These are phyloP conservation scores for Paedocypris sp. DNA, from an alignment of 2,113 vertebrate genomes.

Conservation along the genomic window DNA sequence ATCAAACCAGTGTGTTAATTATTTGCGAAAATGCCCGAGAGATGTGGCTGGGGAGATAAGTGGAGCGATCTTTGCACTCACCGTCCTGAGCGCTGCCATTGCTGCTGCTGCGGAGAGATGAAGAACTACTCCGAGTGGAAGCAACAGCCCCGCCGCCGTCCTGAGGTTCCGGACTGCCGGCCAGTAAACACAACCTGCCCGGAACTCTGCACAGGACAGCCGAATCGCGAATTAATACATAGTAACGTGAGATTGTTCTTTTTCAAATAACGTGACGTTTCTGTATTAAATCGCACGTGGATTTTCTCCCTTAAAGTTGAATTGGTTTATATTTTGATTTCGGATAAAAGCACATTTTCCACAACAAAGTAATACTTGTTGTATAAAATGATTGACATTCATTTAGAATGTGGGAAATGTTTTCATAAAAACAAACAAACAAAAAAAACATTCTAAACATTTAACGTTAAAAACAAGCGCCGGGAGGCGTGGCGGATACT, in stretches of 20 bases:
- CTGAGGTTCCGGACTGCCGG: constrained; percentile 46
- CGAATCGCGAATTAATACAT: too few relatives aligned
- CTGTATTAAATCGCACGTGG: too few relatives aligned
- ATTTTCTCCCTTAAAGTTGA: too few relatives aligned
- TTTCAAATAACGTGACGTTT: too few relatives aligned
- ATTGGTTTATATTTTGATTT: too few relatives aligned
- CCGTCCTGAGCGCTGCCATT: constrained; percentile 61
- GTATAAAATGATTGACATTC: too few relatives aligned
- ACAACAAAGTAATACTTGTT: too few relatives aligned
- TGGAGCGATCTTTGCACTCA: constrained; percentile 47
- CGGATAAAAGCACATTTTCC: too few relatives aligned
- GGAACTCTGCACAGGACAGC: background rate
- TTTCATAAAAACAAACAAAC: background rate
- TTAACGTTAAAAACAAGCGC: constrained; percentile 1
- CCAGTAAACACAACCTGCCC: background rate
- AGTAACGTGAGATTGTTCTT: too few relatives aligned
- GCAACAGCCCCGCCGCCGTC: constrained; percentile 25
- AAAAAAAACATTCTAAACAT: background rate
- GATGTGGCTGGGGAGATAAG: background rate
- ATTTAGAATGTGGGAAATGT: background rate
- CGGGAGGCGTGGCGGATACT: constrained; percentile 31
- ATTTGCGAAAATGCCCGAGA: constrained; percentile 30
- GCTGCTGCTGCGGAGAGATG: constrained; percentile 32
- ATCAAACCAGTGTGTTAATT: constrained; percentile 22
- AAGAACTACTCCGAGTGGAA: constrained; percentile 44